These are phyloP conservation scores for Melanotaenia trifasciata DNA, from an alignment of 2,797 vertebrate species.

Conservation along the genomic window DNA sequence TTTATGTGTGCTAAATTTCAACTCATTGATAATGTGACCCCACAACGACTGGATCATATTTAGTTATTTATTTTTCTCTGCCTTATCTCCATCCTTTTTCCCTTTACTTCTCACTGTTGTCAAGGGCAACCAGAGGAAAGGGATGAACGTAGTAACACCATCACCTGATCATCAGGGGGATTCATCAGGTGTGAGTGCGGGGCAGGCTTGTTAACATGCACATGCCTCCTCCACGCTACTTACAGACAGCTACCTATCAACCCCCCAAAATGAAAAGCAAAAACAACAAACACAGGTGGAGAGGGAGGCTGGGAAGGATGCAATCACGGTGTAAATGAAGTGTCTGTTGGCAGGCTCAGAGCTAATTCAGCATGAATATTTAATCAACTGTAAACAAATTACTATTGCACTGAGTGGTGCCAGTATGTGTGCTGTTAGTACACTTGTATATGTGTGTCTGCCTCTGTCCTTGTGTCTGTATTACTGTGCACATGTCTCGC, in stretches of 20 bases:
- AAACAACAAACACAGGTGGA: slow-evolving; percentile 15
- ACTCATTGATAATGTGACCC: too few species aligned
- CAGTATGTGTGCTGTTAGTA: slow-evolving; percentile 18
- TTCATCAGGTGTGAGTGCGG: slow-evolving; percentile 51
- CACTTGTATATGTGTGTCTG: slow-evolving; percentile 1
- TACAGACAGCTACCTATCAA: slow-evolving; percentile 2
- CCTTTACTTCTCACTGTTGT: slow-evolving; percentile 46
- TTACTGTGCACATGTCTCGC: slow-evolving; percentile 14
- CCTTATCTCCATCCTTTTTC: background rate
- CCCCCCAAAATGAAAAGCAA: background rate
- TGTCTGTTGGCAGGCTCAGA: slow-evolving; percentile 58
- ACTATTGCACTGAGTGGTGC: slow-evolving; percentile 49
- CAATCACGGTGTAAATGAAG: slow-evolving; percentile 52
- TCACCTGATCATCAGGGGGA: slow-evolving; percentile 53
- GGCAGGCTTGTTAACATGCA: background rate
- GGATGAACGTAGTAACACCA: slow-evolving; percentile 48
- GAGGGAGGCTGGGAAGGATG: slow-evolving; percentile 17
- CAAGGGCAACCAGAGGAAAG: slow-evolving; percentile 67
- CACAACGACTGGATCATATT: too few species aligned
- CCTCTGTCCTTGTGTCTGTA: slow-evolving; percentile 17
- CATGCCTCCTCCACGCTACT: background rate
- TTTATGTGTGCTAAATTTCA: background rate
- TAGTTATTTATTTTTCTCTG: slow-evolving; percentile 17
- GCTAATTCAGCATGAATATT: slow-evolving; percentile 74
- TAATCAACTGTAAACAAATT: slow-evolving; percentile 74